Evolutionary conservation across 2,888 invertebrate genomes (phyloP).

Genomic region (Pilophorus perplexus): DNA sequence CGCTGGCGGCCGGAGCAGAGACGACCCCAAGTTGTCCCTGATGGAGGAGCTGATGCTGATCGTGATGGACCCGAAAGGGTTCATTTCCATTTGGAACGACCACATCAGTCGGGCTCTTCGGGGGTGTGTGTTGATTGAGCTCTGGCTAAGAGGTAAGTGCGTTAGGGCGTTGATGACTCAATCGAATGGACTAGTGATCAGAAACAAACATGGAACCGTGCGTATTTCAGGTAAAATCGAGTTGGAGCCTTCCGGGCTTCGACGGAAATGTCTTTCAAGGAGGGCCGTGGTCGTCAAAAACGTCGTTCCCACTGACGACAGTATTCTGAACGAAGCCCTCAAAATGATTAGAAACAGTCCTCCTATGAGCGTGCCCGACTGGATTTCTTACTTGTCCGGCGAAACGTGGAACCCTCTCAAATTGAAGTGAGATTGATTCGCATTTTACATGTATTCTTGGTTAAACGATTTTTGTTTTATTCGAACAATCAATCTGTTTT

Average conservation of each 20-base stretch:
- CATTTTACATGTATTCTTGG: background rate
- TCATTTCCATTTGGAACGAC: conserved; percentile 99
- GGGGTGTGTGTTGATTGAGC: conserved; percentile 96
- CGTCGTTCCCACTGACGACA: conserved; percentile 95
- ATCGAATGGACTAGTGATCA: background rate
- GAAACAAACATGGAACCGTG: too few species aligned
- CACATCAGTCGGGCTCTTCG: conserved; percentile 98
- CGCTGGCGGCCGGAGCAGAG: background rate
- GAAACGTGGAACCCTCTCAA: conserved; percentile 99
- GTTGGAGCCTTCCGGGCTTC: conserved; percentile 93
- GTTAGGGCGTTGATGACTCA: too few species aligned
- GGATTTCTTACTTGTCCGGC: conserved; percentile 99
- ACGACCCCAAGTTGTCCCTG: conserved; percentile 42
- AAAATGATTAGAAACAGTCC: conserved; percentile 98
- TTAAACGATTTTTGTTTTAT: background rate
- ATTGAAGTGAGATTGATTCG: conserved; percentile 58
- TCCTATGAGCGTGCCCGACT: conserved; percentile 94
- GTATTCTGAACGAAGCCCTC: conserved; percentile 87
- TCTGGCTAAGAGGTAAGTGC: conserved; percentile 81
- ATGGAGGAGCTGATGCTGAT: conserved; percentile 40
- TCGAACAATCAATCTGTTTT: too few species aligned
- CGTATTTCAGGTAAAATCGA: conserved; percentile 63
- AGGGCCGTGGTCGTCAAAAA: conserved; percentile 76
- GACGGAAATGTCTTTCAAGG: conserved; percentile 83
- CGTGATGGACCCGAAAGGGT: conserved; percentile 64